Base-by-base conservation (phyloP, 2,113 vertebrate species). In the Lanius collurio region DNA sequence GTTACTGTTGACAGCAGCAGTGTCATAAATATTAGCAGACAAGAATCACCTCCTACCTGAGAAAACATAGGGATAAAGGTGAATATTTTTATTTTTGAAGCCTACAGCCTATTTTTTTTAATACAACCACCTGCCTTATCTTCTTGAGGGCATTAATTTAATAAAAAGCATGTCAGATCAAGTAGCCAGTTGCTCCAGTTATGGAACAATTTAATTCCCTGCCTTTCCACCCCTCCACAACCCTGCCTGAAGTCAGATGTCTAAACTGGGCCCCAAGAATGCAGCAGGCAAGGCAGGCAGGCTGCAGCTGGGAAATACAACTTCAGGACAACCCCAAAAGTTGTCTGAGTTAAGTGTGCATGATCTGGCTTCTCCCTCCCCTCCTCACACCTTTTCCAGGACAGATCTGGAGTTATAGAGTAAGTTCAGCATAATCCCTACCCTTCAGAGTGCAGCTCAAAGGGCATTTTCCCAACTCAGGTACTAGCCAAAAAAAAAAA, bases 1-100 rank as follows among this genome's bases (percentile, higher is more conserved):
- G 96, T 96, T 97, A 93, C 97, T 97, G 73, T 69, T 95, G 93
- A 96, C 91, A 97, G 86, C 94, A 97, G 90, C 55, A 90, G 60
- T 95, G 67, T 86, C 81, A 79, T 95, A 95, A 97, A 95, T 94
- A 95, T 70, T 93, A 95, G 97, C 90, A 95, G 97, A 93, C 92
- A 97, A 94, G 93, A 89, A 91, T 74, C 93, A 83, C 88, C 77
- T 95, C 87, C 73, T 80, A 59, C 92, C 83, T 95, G 74, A 60
- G 76, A 94, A 78, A 81, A 33, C 12, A 77, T 13, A 70, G 55
- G 39, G 49, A 86, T 44, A 57, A 92, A 90, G 64, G 50, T 42
- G 16, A 89, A 44, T 39, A 9, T 19, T 83, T 79, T 81, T 57
- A 16, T 19, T 86, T 89, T 87, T 79, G 14, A 85, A 79, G 55